phyloP scores from a whole-genome alignment of 2,888 invertebrate genomes.

The Entomobrya multifasciata region DNA sequence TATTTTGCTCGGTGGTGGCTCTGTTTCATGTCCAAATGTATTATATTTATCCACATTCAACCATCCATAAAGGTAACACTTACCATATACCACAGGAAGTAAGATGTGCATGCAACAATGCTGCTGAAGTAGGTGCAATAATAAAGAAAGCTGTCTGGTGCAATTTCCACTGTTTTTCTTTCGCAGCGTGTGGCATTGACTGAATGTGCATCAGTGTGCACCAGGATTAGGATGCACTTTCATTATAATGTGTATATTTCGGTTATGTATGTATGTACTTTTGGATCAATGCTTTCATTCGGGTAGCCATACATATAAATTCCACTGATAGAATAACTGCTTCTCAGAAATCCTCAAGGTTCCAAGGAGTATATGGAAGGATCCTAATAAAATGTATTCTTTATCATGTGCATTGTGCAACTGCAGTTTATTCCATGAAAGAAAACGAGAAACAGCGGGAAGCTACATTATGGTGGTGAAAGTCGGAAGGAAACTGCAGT shows the following conservation, averaged over 20 bases:
- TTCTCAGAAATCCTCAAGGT: no score
- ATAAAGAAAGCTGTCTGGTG: conserved; percentile 18
- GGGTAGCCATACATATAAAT: no score
- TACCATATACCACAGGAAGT: background rate
- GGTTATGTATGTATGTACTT: background rate
- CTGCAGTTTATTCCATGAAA: conserved; percentile 20
- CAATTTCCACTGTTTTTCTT: conserved; percentile 23
- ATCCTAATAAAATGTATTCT: background rate
- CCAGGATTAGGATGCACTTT: conserved; percentile 35
- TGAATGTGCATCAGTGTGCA: background rate
- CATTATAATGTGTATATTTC: background rate
- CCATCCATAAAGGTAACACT: conserved; percentile 58
- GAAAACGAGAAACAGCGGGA: conserved; percentile 53
- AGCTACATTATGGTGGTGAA: conserved; percentile 54
- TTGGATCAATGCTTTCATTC: no score
- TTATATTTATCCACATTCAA: conserved; percentile 41
- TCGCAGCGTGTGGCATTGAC: conserved; percentile 32
- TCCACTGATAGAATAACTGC: no score
- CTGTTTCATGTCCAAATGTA: conserved; percentile 48
- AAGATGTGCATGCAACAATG: background rate
- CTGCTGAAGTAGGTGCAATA: background rate
- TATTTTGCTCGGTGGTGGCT: background rate
- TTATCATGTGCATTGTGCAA: conserved; percentile 10
- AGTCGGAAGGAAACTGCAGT: conserved; percentile 53
- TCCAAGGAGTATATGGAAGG: background rate